phyloP scores from a whole-genome alignment of 2,797 vertebrate genomes.

The Brotula barbata region DNA sequence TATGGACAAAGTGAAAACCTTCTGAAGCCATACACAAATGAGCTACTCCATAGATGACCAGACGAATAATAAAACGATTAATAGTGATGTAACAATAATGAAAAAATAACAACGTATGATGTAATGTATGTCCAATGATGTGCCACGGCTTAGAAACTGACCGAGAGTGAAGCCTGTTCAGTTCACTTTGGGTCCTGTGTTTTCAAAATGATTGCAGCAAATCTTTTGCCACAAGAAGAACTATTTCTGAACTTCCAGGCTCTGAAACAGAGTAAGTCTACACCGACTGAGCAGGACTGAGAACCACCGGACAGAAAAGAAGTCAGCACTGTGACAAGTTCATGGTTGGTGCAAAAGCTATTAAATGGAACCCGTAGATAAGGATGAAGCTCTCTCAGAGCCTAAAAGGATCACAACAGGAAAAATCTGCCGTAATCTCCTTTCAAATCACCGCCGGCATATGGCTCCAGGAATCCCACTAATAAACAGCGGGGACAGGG shows the following conservation, averaged over 20 bases:
- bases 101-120: too few relatives aligned
- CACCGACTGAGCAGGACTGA: background rate
- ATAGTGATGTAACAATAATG: too few relatives aligned
- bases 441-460: conserved; percentile 33
- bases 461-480: conserved; percentile 15
- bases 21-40: too few relatives aligned
- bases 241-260: background rate
- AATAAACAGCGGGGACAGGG: conserved; percentile 42
- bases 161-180: too few relatives aligned
- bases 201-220: too few relatives aligned
- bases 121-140: too few relatives aligned
- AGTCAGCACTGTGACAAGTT: background rate
- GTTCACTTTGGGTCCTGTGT: too few relatives aligned
- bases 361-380: background rate
- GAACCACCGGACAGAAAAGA: background rate
- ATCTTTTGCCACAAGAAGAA: background rate
- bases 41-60: too few relatives aligned
- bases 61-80: too few relatives aligned
- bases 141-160: too few relatives aligned
- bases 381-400: conserved; percentile 2
- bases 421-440: conserved; percentile 23
- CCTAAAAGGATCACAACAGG: background rate
- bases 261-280: background rate
- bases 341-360: background rate
- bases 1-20: too few relatives aligned